Evolutionary conservation across 2,113 vertebrate species (phyloP), one percentile per base, ranked within the genome.

Genomic region (Fregetta grallaria): DNA sequence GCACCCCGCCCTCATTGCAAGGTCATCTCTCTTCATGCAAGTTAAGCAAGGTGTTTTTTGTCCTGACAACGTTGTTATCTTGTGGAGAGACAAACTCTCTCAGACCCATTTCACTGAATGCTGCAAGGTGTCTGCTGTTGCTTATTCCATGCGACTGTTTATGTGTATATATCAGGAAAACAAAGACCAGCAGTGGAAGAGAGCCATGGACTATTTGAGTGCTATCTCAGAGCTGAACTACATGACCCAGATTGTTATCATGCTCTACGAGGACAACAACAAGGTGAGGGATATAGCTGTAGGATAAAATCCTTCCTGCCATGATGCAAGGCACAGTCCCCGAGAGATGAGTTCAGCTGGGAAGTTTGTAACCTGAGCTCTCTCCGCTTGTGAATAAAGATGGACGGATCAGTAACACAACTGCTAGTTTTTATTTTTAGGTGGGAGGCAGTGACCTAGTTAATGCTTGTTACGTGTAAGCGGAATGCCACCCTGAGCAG

Each of bases 211-310:
- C 97, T 99, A 99, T 97, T 98, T 99, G 88, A 98, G 99, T 61
- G 99, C 99, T n/a, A 99, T 99, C 95, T 99, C 99, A 29, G 99
- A 99, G 93, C 99, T 99, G 96, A 99, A 99, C 98, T 99, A 99
- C 98, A 99, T 99, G 99, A 99, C 99, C 53, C 99, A 99, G 98
- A 99, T 99, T 75, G 99, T 99, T 92, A 99, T 99, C 97, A 99
- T 99, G 99, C 98, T 99, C 56, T 99, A 99, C 70, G 99, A 99
- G 95, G 99, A 99, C 98, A 99, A 99, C 97, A 99, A 99, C 80
- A 99, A 98, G 99, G 99, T 99, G 95, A 97, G 98, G 88, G 89
- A 26, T 78, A 21, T 44, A 88, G 96, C 73, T 68, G 45, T 66
- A 94, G 96, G 95, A 62, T 58, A 22, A 73, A 84, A 30, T 63